Percentiles rank a stretch among this genome's conserved stretches.
phyloP scores from a whole-genome alignment of 2,888 invertebrate species.

The Apeira syringaria region DNA sequence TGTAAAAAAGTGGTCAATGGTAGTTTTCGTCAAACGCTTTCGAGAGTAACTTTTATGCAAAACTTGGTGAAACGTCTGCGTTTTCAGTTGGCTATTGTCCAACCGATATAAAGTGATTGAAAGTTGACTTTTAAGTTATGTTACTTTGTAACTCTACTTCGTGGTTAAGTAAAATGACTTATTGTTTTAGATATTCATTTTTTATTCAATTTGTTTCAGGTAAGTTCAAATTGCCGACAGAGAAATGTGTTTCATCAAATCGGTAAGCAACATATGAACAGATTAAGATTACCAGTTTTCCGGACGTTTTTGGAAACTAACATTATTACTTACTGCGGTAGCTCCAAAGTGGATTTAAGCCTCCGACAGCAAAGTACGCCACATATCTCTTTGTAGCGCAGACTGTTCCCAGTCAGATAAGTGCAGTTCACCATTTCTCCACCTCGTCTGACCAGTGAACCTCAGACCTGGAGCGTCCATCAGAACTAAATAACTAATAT shows the following conservation, averaged over 20 bases:
- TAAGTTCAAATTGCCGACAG: slow-evolving; percentile 11
- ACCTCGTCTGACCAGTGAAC: too few relatives aligned
- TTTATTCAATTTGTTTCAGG: slow-evolving; percentile 27
- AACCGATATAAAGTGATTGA: slow-evolving; percentile 40
- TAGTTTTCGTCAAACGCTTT: slow-evolving; percentile 62
- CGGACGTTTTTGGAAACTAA: too few relatives aligned
- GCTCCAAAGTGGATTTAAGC: too few relatives aligned
- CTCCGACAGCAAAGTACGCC: too few relatives aligned
- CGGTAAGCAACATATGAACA: too few relatives aligned
- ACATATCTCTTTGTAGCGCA: too few relatives aligned
- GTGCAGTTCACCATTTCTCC: too few relatives aligned
- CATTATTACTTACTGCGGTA: too few relatives aligned
- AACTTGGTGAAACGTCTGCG: slow-evolving; percentile 62
- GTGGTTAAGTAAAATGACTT: background rate
- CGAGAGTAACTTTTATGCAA: slow-evolving; percentile 59
- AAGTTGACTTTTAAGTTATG: slow-evolving; percentile 23
- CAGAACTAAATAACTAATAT: too few relatives aligned
- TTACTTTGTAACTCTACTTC: background rate
- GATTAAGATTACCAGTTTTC: too few relatives aligned
- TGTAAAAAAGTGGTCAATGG: slow-evolving; percentile 34
- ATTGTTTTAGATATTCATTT: background rate
- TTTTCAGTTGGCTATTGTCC: slow-evolving; percentile 54
- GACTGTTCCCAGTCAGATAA: too few relatives aligned
- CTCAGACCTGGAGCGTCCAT: too few relatives aligned
- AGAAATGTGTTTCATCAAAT: background rate